Base-by-base conservation (phyloP, 2,888 invertebrate species). In the Acrobasis repandana region DNA sequence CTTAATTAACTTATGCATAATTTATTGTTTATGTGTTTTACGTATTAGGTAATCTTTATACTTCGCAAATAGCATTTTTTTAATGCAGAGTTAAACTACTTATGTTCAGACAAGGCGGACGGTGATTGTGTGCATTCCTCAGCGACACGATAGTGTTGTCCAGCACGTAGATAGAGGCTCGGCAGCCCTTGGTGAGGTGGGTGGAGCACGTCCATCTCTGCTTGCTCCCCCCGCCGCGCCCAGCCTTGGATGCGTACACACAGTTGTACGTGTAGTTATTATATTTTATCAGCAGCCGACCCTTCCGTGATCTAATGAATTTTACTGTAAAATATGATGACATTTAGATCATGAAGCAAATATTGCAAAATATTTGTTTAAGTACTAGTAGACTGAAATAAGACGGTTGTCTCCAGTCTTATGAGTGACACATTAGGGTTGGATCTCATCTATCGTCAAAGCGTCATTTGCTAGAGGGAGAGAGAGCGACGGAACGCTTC, bases 201-300 rank as follows among this genome's bases (percentile, higher is more conserved):
- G 73, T 74, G 8, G 75, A 75, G 60, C 79, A 78, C 8, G 60
- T 43, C 77, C 77, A 77, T 6, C 71, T 50, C 6, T 48, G 61
- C 28, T 63, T 67, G 0, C 63, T 63, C 8, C 62, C 65, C 47
- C 14, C 72, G 70, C 6, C 51, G 75, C 2, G 69, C 60, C 43
- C 18, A 14, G 2, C 14, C 9, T 51, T 51, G n/a, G 49, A 38
- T 49, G 16, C 18, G 36, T 58, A 48, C 11, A 14, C 18, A n/a
- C 61, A 52, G 6, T 70, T 69, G 60, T 70, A 76, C 0, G 64
- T 65, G 49, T 66, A 66, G 0, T 66, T 65, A 0, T 74, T 71
- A 10, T 67, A 61, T 61, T 61, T 64, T 1, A 77, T 61, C 2
- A 73, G 54, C 3, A 61, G 67, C 2, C 71, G 70, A 0, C 75